Percentiles rank a stretch among this genome's conserved stretches.
Conservation (phyloP, 2,888 invertebrate genomes). For the Microctonus brassicae region DNA sequence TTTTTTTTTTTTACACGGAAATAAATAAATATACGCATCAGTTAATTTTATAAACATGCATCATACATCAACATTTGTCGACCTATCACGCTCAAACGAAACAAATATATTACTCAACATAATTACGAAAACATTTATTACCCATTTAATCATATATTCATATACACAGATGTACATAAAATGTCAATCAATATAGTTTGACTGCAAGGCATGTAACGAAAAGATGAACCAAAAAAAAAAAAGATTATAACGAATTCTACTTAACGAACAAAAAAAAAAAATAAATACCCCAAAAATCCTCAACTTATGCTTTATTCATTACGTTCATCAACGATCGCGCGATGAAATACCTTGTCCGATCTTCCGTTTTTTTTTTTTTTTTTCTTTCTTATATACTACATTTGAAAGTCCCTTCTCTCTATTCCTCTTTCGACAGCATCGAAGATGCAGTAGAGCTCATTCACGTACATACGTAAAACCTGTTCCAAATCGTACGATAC, state of each 20-base stretch:
- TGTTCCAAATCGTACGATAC: conserved; percentile 28
- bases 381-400: not conserved
- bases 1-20: too few relatives aligned
- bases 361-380: not conserved
- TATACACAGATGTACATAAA: not conserved
- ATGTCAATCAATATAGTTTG: not conserved
- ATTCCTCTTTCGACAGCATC: not conserved
- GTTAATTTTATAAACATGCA: not conserved
- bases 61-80: not conserved
- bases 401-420: conserved; percentile 11
- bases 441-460: not conserved
- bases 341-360: not conserved
- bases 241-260: not conserved
- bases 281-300: not conserved
- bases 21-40: not conserved
- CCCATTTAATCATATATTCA: too few relatives aligned
- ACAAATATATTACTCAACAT: not conserved
- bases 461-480: conserved; percentile 20
- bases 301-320: not conserved
- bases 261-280: not conserved
- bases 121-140: not conserved
- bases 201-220: not conserved
- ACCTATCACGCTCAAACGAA: not conserved
- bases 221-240: not conserved
- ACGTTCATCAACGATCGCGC: not conserved